These are phyloP conservation scores for Lasioglossum malachurum DNA, from an alignment of 2,888 invertebrate species.

Conservation along the genomic window DNA sequence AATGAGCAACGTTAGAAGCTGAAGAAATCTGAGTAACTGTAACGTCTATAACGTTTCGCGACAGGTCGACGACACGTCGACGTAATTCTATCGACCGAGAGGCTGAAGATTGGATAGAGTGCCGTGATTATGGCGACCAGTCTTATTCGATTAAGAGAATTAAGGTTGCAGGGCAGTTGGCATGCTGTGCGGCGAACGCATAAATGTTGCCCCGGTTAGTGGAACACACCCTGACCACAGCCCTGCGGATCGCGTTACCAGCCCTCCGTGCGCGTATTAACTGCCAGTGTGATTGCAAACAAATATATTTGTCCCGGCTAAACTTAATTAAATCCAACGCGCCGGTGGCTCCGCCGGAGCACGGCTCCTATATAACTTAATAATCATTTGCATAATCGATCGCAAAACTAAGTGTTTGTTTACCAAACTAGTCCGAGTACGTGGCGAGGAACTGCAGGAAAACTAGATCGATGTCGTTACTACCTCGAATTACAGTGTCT, in stretches of 20 bases:
- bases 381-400: slow-evolving; percentile 44
- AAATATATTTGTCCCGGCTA: slow-evolving; percentile 52
- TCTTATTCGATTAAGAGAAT: slow-evolving; percentile 57
- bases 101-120: slow-evolving; percentile 9
- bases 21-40: not conserved
- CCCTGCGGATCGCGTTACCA: slow-evolving; percentile 34
- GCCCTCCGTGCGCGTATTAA: slow-evolving; percentile 37
- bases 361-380: slow-evolving; percentile 11
- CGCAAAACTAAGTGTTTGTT: slow-evolving; percentile 7
- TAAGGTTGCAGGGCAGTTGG: slow-evolving; percentile 47
- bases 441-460: not conserved
- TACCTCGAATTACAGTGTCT: not conserved
- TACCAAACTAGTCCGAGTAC: not conserved
- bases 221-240: slow-evolving; percentile 43
- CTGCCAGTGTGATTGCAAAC: slow-evolving; percentile 44
- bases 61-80: not conserved
- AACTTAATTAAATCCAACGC: slow-evolving; percentile 57
- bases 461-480: not conserved
- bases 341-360: slow-evolving; percentile 7
- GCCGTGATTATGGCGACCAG: slow-evolving; percentile 23
- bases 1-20: not conserved
- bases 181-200: slow-evolving; percentile 26
- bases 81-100: slow-evolving; percentile 16
- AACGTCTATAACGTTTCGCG: slow-evolving; percentile 3
- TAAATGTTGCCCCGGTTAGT: slow-evolving; percentile 53